Evolutionary conservation across 1,140 invertebrate species (phyloP), one percentile per base, ranked within the genome.

Genomic region (Temnothorax curvispinosus): DNA sequence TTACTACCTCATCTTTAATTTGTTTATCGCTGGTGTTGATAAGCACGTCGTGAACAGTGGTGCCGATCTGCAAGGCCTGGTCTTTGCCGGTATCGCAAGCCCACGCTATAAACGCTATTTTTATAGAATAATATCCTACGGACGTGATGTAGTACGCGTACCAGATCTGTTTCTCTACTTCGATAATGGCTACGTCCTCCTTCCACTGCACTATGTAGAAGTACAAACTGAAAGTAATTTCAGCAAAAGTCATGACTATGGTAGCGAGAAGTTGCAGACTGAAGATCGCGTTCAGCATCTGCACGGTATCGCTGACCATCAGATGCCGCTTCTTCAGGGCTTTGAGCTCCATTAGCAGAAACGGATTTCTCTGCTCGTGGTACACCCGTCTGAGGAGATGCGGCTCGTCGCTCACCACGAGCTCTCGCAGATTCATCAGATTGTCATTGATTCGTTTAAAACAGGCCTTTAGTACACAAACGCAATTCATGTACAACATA

Each of bases 191-290:
- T 2, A 8, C 13, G 65, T 21, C 32, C 41, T 71, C 0, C 67
- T 64, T 2, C 75, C 58, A 41, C 32, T 18, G 8, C 0, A 94
- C 15, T 75, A 95, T 88, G 52, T 90, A 93, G 84, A 95, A 95
- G 52, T 95, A 95, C 6, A 95, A 67, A 1, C 91, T 93, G 38
- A 95, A 95, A 0, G 94, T 95, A 6, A 94, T 80, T 47, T 94
- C 91, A 0, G 87, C 87, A 50, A 95, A 95, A 0, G 94, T 95
- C 1, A 93, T 77, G 0, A 91, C 90, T 4, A 94, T 87, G 0
- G 91, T 78, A 0, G 91, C 71, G 15, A 92, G 58, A 18, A 94
- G 60, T 21, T 93, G 94, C 3, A 89, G n/a, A 18, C 92, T 82
- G 58, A 94, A 95, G 1, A 90, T 89, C 0, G 87, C 32, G 60